phyloP scores from a whole-genome alignment of 1,140 invertebrate species.

The Hycleus phaleratus region DNA sequence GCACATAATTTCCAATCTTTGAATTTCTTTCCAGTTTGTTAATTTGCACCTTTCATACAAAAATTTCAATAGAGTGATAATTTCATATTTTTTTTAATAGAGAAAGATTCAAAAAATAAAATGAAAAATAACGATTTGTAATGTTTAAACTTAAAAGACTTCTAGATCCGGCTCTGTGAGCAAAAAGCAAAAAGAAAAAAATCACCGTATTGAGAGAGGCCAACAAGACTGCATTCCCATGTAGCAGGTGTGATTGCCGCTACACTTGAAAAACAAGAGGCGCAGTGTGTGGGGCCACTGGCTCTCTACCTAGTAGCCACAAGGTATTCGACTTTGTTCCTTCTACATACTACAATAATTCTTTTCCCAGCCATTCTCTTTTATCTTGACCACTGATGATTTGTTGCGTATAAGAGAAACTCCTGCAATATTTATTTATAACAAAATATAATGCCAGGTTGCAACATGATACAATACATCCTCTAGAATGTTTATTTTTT shows the following conservation, averaged over 20 bases:
- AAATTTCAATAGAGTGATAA: too few relatives aligned
- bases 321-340: constrained; percentile 5
- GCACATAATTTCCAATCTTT: too few relatives aligned
- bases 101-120: too few relatives aligned
- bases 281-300: constrained; percentile 11
- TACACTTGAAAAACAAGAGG: constrained; percentile 12
- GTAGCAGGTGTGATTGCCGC: constrained; percentile 16
- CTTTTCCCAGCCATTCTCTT: constrained; percentile 9
- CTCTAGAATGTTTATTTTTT: not conserved
- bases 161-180: not conserved
- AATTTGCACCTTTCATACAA: too few relatives aligned
- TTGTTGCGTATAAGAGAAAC: constrained; percentile 7
- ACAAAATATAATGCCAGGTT: constrained; percentile 8
- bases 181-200: constrained; percentile 4
- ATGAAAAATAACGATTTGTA: too few relatives aligned
- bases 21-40: too few relatives aligned
- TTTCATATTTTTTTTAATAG: too few relatives aligned
- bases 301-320: constrained; percentile 7
- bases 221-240: constrained; percentile 15
- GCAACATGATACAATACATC: constrained; percentile 6
- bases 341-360: not conserved
- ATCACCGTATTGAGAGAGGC: constrained; percentile 1
- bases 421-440: constrained; percentile 8
- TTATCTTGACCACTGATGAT: constrained; percentile 9
- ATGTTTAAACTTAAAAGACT: not conserved